Base-by-base conservation (phyloP, 1,140 invertebrate species). In the Drosophila nigrodunni region DNA sequence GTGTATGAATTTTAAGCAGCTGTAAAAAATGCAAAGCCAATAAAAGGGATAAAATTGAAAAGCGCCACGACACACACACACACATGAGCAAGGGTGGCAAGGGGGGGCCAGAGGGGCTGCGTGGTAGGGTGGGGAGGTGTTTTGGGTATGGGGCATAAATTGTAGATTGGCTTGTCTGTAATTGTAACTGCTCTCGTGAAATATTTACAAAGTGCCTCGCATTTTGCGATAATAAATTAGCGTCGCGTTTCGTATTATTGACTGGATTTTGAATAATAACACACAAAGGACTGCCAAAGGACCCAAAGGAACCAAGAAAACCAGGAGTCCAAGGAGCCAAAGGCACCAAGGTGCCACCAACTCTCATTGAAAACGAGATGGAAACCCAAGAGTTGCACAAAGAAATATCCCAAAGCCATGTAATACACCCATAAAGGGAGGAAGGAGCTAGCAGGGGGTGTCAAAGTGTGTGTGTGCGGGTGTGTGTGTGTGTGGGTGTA, bases 211-310 rank as follows among this genome's bases (percentile, higher is more conserved):
- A 75, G 66, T 70, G 72, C 46, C 58, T 49, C 46, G 50, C 44
- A 71, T 49, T 41, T 15, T 21, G 25, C 60, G 68, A 75, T 88
- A 88, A 88, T 88, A 88, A 88, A 88, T 88, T 88, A 88, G 83
- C 85, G 55, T 80, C 80, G 83, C 77, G 81, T 89, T 68, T 89
- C 85, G 86, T 78, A 89, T 89, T 89, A 89, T 89, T 89, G 85
- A 89, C 85, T 89, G 86, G 85, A 89, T 89, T 88, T 89, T 89
- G 85, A 89, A 90, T 89, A 89, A 89, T 89, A 90, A 90, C 81
- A 90, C 85, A 89, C 85, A 89, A 89, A 89, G 85, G 85, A 90
- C 78, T 71, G 43, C 18, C 13, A 37, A 61, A 64, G 47, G 8
- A 34, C 30, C 50, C 13, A 15, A 21, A 39, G 35, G 41, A 39